A percentile compares a stretch with the other conserved stretches of the same genome.
These are phyloP conservation scores for Hydrozoanthus gracilis DNA, from an alignment of 92 coral and sea anemone genomes.

Conservation along the genomic window DNA sequence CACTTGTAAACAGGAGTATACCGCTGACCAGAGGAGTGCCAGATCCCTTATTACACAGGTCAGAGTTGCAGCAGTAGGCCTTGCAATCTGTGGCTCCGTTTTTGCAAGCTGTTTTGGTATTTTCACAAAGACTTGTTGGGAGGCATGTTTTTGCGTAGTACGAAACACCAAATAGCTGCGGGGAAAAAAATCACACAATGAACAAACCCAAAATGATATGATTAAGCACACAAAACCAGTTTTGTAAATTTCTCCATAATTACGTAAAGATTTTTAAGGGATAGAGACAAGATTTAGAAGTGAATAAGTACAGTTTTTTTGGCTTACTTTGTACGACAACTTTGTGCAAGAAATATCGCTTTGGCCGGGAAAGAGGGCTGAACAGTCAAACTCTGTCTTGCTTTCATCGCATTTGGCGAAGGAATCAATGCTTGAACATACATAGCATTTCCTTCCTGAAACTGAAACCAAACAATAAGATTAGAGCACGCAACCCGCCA, in stretches of 20 bases:
- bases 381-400: neutral
- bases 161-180: neutral
- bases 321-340: neutral
- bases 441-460: neutral
- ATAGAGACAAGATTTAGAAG: neutral
- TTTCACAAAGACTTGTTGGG: neutral
- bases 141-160: neutral
- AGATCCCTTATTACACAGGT: constrained; percentile 28
- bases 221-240: too few relatives aligned
- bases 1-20: constrained; percentile 15
- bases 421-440: neutral
- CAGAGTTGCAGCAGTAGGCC: constrained; percentile 13
- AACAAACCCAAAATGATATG: too few relatives aligned
- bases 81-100: neutral
- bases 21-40: constrained; percentile 30
- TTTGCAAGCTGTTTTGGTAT: neutral
- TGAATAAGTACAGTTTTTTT: too few relatives aligned
- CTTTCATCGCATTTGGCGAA: neutral
- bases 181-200: neutral
- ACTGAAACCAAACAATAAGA: neutral
- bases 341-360: neutral
- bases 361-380: neutral
- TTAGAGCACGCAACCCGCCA: too few relatives aligned
- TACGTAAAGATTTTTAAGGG: neutral
- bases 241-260: neutral